Base-by-base conservation (phyloP, 2,888 invertebrate genomes). In the Diarsia mendica region DNA sequence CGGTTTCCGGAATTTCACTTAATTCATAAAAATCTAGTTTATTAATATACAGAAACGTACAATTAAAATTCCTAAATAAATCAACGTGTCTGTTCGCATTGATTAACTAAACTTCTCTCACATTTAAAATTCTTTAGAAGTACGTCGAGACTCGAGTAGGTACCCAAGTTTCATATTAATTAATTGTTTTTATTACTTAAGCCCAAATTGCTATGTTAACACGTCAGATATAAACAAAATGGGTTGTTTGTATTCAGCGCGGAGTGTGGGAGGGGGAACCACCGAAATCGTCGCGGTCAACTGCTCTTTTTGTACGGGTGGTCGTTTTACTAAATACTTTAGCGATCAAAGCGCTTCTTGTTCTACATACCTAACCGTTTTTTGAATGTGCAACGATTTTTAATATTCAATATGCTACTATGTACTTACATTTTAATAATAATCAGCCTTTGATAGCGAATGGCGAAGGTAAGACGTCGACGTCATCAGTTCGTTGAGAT, bases 131-230 rank as follows among this genome's bases (percentile, higher is more conserved):
- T 83, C 84, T 63, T 64, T 33, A 33, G 51, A 60, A 61, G 55
- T 82, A 64, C 63, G 15, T 48, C 33, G 44, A 71, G 63, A 77
- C n/a, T 48, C 33, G 44, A 71, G 63, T 81, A 28, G 1, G 1
- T 28, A 77, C 60, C 66, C 18, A 84, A 69, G 67, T 55, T 84
- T 80, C 69, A 82, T 72, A 82, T 79, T 72, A 85, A 79, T 82
- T 78, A 74, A 74, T 79, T 82, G 85, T 78, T 82, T 84, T 85
- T 79, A 85, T 77, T 67, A 72, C 73, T 74, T 70, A 73, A 55
- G 53, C 23, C 69, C 74, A 82, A 85, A 82, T 76, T 65, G 76
- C 76, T 74, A 70, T 55, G 81, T 71, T 76, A 72, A 72, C 74
- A 77, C 64, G 75, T 78, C 66, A 55, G 68, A 18, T 66, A 74